Conservation (phyloP, 2,888 invertebrate genomes). For the Drosophila kokeensis region DNA sequence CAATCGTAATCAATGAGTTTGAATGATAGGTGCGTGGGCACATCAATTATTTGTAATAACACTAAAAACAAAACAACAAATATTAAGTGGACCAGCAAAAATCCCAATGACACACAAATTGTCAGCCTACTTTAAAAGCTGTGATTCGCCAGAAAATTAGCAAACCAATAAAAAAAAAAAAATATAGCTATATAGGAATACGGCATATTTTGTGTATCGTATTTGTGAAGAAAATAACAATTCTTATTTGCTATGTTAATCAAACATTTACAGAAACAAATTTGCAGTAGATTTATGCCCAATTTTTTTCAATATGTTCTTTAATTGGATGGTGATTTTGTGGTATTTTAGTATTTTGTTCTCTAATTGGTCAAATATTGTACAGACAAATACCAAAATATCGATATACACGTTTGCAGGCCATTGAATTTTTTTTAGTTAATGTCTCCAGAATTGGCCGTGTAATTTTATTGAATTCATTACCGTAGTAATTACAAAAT, state of each 20-base stretch:
- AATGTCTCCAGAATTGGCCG: neutral
- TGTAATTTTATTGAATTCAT: neutral
- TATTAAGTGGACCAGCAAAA: conserved; percentile 16
- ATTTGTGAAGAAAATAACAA: neutral
- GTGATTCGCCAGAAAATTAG: neutral
- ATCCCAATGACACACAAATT: conserved; percentile 51
- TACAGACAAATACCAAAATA: conserved; percentile 1
- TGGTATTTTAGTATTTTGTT: conserved; percentile 6
- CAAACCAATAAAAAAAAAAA: conserved; percentile 22
- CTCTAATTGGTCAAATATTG: neutral
- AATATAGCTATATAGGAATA: neutral
- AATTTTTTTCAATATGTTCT: neutral
- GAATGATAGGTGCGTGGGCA: conserved; percentile 49
- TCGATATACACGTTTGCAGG: neutral
- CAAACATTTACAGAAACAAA: neutral
- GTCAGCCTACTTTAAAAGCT: conserved; percentile 8
- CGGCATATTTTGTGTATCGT: neutral
- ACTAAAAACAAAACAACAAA: conserved; percentile 1
- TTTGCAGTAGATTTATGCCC: neutral
- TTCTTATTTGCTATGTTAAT: neutral
- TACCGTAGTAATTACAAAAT: neutral
- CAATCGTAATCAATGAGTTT: conserved; percentile 55
- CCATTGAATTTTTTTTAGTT: neutral
- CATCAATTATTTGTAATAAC: conserved; percentile 27
- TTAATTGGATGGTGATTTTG: neutral